Conservation (phyloP, 2,888 invertebrate species). For the Anaspis maculata region DNA sequence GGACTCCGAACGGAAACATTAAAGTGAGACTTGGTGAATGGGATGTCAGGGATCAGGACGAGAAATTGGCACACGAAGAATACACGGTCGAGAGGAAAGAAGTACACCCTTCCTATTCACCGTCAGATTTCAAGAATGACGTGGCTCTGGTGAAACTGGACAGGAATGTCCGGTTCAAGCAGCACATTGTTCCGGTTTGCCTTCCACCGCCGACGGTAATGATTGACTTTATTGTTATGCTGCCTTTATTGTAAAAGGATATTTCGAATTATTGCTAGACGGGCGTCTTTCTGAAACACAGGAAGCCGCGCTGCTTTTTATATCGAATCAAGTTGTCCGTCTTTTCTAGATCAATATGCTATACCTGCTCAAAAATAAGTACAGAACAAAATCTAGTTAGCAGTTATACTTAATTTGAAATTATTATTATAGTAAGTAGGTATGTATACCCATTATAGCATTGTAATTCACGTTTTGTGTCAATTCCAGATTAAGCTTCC, state of each 20-base stretch:
- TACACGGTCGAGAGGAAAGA: slow-evolving; percentile 82
- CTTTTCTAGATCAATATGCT: too few species aligned
- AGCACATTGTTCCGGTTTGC: slow-evolving; percentile 89
- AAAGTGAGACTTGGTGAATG: slow-evolving; percentile 86
- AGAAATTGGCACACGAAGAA: slow-evolving; percentile 79
- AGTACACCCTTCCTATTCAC: slow-evolving; percentile 84
- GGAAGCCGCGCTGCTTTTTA: too few species aligned
- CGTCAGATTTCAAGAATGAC: slow-evolving; percentile 86
- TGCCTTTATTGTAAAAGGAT: too few species aligned
- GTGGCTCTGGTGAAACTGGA: slow-evolving; percentile 77
- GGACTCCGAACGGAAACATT: slow-evolving; percentile 80
- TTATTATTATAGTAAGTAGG: too few species aligned
- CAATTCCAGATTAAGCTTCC: slow-evolving; percentile 61
- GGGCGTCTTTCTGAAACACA: too few species aligned
- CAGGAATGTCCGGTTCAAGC: slow-evolving; percentile 75
- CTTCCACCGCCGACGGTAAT: slow-evolving; percentile 61
- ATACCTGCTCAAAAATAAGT: too few species aligned
- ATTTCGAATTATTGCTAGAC: too few species aligned
- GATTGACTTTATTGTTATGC: neutral
- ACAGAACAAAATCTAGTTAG: too few species aligned
- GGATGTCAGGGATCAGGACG: slow-evolving; percentile 81
- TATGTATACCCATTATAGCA: too few species aligned
- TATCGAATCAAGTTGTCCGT: too few species aligned
- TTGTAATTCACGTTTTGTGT: too few species aligned
- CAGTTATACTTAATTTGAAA: too few species aligned